Conservation (phyloP, 2,797 vertebrate species). For the Liasis olivaceus region DNA sequence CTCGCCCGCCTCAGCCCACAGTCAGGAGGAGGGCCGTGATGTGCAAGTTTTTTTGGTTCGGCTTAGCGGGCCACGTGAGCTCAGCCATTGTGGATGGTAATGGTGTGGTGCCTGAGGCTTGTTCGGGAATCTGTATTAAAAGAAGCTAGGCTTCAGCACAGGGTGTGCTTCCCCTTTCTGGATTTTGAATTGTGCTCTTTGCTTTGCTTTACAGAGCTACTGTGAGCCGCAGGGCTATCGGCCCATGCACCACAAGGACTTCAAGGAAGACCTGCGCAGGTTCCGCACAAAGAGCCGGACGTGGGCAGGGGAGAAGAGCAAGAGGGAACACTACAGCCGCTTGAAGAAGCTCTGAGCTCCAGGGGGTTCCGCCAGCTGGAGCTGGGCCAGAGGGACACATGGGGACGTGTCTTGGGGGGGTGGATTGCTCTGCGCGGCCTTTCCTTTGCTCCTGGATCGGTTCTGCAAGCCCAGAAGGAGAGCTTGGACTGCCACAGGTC, state of each 20-base stretch:
- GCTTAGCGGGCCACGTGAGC: not conserved
- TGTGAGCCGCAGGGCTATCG: constrained; percentile 92
- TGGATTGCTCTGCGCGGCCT: not conserved
- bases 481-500: accelerated
- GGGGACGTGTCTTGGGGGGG: no score
- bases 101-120: not conserved
- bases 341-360: constrained; percentile 89
- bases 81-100: no score
- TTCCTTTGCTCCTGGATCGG: not conserved
- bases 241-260: constrained; percentile 94
- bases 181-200: no score
- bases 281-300: constrained; percentile 92
- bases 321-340: constrained; percentile 91
- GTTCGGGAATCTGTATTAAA: not conserved
- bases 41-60: not conserved
- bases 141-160: not conserved
- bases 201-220: constrained; percentile 71
- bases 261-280: constrained; percentile 88
- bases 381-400: accelerated
- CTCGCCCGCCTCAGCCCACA: not conserved
- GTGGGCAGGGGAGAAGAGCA: constrained; percentile 95
- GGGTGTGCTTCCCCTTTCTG: no score
- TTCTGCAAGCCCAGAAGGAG: not conserved
- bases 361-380: not conserved
- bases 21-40: not conserved